Conservation (phyloP, 2,797 vertebrate species). For the Lerista edwardsae region DNA sequence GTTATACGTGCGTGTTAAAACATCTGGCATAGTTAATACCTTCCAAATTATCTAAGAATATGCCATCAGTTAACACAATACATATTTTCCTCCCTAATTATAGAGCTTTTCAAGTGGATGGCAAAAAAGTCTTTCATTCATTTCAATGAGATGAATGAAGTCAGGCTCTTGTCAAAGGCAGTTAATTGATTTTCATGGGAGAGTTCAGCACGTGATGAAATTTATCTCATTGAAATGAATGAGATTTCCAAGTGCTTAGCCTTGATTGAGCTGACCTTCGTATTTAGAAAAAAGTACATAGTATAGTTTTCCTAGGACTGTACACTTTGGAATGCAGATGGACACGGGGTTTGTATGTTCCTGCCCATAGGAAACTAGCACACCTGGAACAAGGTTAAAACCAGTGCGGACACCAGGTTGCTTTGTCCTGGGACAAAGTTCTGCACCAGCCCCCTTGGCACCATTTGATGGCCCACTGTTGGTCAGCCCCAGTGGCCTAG, state of each 20-base stretch:
- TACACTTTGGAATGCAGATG: not conserved
- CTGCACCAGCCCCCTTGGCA: too few species aligned
- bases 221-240: not conserved
- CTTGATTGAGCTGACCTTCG: not conserved
- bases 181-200: too few species aligned
- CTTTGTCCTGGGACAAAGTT: too few species aligned
- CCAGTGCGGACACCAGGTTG: too few species aligned
- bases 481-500: too few species aligned
- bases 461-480: too few species aligned
- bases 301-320: not conserved
- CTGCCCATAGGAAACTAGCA: not conserved
- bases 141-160: too few species aligned
- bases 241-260: not conserved
- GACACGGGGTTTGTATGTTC: not conserved
- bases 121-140: too few species aligned
- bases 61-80: slow-evolving; percentile 8
- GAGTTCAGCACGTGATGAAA: not conserved
- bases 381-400: not conserved
- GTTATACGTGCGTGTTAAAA: slow-evolving; percentile 34
- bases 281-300: not conserved
- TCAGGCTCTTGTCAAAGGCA: not conserved
- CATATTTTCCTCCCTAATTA: not conserved
- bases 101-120: not conserved
- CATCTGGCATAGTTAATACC: slow-evolving; percentile 5
- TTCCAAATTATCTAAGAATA: slow-evolving; percentile 13